Percentiles rank a stretch among this genome's conserved stretches.
phyloP scores from a whole-genome alignment of 2,113 vertebrate genomes.

The Malurus melanocephalus region DNA sequence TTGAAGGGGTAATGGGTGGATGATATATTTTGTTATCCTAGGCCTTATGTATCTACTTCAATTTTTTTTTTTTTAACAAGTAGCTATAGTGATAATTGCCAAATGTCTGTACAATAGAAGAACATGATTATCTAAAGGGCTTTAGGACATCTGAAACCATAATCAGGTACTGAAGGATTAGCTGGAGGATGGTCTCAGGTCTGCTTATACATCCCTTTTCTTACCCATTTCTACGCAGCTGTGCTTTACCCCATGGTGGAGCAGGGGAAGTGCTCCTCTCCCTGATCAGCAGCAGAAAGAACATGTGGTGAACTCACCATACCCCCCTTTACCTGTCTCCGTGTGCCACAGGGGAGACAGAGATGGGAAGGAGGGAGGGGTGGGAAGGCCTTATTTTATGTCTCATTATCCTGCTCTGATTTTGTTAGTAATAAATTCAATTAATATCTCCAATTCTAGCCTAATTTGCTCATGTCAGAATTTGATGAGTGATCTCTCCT shows the following conservation, averaged over 20 bases:
- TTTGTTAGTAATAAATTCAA: neutral
- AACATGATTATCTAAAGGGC: neutral
- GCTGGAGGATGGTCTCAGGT: neutral
- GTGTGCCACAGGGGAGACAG: neutral
- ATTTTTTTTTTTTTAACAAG: neutral
- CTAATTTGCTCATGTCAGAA: neutral
- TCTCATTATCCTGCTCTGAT: neutral
- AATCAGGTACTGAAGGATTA: neutral
- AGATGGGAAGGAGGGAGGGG: neutral
- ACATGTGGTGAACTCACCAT: neutral
- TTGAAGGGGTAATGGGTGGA: constrained; percentile 36
- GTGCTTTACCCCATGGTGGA: neutral
- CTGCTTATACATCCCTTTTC: neutral
- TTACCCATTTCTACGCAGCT: neutral
- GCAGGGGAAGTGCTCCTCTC: neutral
- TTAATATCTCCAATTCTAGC: neutral
- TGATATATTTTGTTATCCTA: constrained; percentile 44
- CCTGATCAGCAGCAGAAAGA: neutral
- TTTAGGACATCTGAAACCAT: neutral
- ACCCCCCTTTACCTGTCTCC: neutral
- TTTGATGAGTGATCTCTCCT: neutral
- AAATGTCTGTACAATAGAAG: neutral
- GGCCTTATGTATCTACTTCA: constrained; percentile 40
- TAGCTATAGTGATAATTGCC: constrained; percentile 5
- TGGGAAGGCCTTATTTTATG: neutral